Conservation (phyloP, 2,113 vertebrate species). For the Orcinus orca region DNA sequence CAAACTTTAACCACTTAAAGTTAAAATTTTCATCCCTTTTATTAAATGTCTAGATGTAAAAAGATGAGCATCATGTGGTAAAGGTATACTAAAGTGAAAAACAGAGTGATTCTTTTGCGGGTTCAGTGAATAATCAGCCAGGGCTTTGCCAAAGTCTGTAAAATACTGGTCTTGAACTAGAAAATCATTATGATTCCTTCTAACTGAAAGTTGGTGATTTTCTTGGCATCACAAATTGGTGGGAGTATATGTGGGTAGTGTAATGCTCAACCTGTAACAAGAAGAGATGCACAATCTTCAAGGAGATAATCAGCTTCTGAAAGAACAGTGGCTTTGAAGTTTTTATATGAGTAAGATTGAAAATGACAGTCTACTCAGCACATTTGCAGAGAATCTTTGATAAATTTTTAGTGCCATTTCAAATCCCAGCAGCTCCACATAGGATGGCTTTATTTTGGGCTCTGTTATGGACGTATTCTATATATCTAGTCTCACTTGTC, state of each 20-base stretch:
- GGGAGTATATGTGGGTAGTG: neutral
- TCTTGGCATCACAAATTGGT: slow-evolving; percentile 48
- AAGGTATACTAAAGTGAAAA: neutral
- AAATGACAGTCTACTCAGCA: slow-evolving; percentile 47
- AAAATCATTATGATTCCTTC: neutral
- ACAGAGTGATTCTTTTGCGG: neutral
- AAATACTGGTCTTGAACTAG: neutral
- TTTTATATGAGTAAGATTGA: slow-evolving; percentile 4
- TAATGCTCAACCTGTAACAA: neutral
- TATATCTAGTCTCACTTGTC: slow-evolving; percentile 26
- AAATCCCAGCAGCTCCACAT: slow-evolving; percentile 13
- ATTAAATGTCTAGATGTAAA: neutral
- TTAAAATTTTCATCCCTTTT: neutral
- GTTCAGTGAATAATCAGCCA: neutral
- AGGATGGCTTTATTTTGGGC: slow-evolving; percentile 43
- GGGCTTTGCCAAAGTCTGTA: neutral
- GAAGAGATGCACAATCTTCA: neutral
- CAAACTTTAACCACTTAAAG: neutral
- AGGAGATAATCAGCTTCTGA: slow-evolving; percentile 24
- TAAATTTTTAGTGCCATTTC: slow-evolving; percentile 60
- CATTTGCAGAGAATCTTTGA: slow-evolving; percentile 35
- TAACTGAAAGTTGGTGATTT: slow-evolving; percentile 13
- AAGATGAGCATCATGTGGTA: neutral
- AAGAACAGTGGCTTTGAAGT: neutral
- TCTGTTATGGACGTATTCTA: slow-evolving; percentile 21